phyloP scores from a whole-genome alignment of 2,797 vertebrate species.

The Setipinna tenuifilis region DNA sequence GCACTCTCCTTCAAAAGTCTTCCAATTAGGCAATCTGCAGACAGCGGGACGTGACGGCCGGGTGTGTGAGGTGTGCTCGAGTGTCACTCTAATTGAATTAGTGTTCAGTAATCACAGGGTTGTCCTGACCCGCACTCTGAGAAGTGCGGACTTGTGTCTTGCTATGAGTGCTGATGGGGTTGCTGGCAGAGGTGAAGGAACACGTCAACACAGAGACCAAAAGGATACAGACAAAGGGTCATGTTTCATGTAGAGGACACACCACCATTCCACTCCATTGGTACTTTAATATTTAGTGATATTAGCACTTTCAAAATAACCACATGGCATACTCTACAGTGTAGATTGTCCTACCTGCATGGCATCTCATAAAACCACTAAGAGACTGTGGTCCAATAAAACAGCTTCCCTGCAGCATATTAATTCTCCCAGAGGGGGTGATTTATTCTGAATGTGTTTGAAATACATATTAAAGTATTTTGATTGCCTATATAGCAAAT shows the following conservation, averaged over 20 bases:
- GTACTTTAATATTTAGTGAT: neutral
- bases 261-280: neutral
- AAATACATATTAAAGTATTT: too few relatives aligned
- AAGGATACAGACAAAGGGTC: neutral
- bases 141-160: too few relatives aligned
- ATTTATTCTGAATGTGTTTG: too few relatives aligned
- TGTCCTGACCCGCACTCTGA: neutral
- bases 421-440: too few relatives aligned
- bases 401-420: too few relatives aligned
- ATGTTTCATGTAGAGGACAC: neutral
- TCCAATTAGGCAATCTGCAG: slow-evolving; percentile 42
- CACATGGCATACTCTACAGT: neutral
- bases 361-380: neutral
- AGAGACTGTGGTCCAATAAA: too few relatives aligned
- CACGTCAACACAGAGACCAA: neutral
- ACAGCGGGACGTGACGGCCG: slow-evolving; percentile 31
- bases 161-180: neutral
- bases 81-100: slow-evolving; percentile 59
- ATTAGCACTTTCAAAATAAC: neutral
- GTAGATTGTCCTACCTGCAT: neutral
- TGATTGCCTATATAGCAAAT: too few relatives aligned
- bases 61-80: slow-evolving; percentile 26
- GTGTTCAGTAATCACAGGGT: slow-evolving; percentile 46
- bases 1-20: slow-evolving; percentile 57
- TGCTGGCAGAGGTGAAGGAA: neutral